A percentile compares a stretch with the other conserved stretches of the same genome.
Evolutionary conservation across 2,888 invertebrate species (phyloP).

Genomic region (Heliconius ismenius): DNA sequence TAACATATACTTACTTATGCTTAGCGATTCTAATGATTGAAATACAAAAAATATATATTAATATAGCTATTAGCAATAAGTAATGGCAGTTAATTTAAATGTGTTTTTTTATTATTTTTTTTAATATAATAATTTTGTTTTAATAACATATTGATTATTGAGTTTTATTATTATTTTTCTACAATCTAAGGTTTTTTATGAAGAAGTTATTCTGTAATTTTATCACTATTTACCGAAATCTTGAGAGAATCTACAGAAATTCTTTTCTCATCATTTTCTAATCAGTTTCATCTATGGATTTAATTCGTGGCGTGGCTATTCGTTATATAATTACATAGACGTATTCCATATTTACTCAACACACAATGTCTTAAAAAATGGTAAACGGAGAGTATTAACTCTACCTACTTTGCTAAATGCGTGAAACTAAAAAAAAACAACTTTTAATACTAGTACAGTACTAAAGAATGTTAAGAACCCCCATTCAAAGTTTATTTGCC

Average conservation of each 20-base stretch:
- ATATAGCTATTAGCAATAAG: not conserved
- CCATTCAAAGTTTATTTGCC: constrained; percentile 34
- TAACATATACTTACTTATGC: not conserved
- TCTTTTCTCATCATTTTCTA: not conserved
- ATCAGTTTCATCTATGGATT: not conserved
- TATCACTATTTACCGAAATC: not conserved
- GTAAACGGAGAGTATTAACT: not conserved
- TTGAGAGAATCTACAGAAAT: too few relatives aligned
- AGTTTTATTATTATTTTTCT: too few relatives aligned
- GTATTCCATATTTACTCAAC: not conserved
- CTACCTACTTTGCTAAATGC: not conserved
- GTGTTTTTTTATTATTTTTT: not conserved
- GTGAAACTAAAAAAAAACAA: not conserved
- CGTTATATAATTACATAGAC: too few relatives aligned
- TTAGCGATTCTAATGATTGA: not conserved
- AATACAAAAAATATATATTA: not conserved
- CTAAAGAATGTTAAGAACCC: constrained; percentile 25
- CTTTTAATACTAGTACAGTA: not conserved
- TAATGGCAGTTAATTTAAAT: not conserved
- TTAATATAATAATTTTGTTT: not conserved
- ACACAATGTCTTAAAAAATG: not conserved
- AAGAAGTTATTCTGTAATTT: not conserved
- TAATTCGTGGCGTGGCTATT: too few relatives aligned
- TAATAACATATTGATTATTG: too few relatives aligned
- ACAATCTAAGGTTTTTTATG: too few relatives aligned